Evolutionary conservation across 2,113 vertebrate species (phyloP).

Genomic region (Lagopus muta): DNA sequence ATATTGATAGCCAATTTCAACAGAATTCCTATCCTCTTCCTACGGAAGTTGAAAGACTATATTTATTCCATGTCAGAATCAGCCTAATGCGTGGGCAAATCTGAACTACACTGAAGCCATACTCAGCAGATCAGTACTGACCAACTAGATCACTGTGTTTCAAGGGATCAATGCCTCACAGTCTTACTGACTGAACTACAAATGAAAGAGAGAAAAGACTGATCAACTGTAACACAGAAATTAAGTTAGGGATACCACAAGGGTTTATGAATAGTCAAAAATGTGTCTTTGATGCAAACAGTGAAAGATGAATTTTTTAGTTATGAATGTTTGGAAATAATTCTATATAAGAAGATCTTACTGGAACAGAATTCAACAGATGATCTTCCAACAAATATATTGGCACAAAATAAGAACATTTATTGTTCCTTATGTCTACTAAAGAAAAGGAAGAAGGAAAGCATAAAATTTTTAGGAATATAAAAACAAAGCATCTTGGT

Average conservation of each 20-base stretch:
- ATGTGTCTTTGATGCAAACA: neutral
- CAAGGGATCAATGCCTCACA: neutral
- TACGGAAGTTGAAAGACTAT: slow-evolving; percentile 21
- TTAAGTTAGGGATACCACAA: neutral
- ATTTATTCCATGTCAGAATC: slow-evolving; percentile 32
- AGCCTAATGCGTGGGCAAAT: neutral
- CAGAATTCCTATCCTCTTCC: slow-evolving; percentile 24
- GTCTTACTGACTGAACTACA: neutral
- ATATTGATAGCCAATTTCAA: slow-evolving; percentile 74
- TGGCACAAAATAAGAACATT: neutral
- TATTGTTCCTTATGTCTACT: neutral
- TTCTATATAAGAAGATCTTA: neutral
- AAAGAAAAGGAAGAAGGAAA: neutral
- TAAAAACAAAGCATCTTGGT: neutral
- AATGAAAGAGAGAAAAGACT: neutral
- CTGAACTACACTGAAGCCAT: neutral
- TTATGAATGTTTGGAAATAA: neutral
- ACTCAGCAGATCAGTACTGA: neutral
- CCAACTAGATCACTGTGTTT: neutral
- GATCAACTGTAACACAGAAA: neutral
- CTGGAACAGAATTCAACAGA: neutral
- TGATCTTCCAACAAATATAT: fast-evolving
- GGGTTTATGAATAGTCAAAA: neutral
- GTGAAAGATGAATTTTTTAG: neutral
- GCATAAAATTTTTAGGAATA: neutral